A percentile compares a stretch with the other conserved stretches of the same genome.
phyloP scores from a whole-genome alignment of 2,113 vertebrate genomes.

The Istiophorus platypterus region DNA sequence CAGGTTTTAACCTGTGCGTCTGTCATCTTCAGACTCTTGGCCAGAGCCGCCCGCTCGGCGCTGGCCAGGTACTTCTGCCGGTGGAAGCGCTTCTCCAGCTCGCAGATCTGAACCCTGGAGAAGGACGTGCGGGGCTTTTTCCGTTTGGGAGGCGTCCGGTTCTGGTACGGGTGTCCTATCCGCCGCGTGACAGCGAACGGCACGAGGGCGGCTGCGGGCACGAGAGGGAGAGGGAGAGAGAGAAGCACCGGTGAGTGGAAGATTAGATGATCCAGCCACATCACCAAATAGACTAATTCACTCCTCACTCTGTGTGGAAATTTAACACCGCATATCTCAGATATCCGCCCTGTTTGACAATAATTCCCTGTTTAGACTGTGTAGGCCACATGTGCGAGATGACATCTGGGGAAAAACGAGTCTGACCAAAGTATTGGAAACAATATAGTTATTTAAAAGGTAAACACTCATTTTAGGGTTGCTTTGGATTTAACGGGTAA shows the following conservation, averaged over 20 bases:
- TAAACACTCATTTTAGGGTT: background rate
- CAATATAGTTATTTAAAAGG: conserved; percentile 12
- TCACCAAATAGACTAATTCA: conserved; percentile 43
- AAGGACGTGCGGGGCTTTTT: conserved; percentile 99
- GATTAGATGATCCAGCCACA: conserved; percentile 17
- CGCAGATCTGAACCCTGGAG: conserved; percentile 97
- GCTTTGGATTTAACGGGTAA: conserved; percentile 4
- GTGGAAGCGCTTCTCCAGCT: conserved; percentile 98
- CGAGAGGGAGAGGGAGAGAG: conserved; percentile 50
- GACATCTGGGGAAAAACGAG: conserved; percentile 18
- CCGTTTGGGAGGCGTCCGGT: conserved; percentile 93
- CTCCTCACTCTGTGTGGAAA: conserved; percentile 46
- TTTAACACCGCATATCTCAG: conserved; percentile 47
- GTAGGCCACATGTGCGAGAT: conserved; percentile 20
- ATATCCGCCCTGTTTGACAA: conserved; percentile 43
- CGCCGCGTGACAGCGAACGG: conserved; percentile 96
- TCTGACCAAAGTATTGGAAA: conserved; percentile 22
- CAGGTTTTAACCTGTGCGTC: conserved; percentile 94
- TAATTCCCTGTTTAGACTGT: conserved; percentile 35
- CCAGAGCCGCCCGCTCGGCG: conserved; percentile 93
- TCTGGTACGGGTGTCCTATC: conserved; percentile 95
- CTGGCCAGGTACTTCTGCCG: conserved; percentile 98
- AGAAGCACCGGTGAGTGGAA: conserved; percentile 43
- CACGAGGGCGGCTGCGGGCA: conserved; percentile 91
- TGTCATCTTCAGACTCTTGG: conserved; percentile 98